Conservation (phyloP, 1,140 invertebrate species). For the Cherax destructor region DNA sequence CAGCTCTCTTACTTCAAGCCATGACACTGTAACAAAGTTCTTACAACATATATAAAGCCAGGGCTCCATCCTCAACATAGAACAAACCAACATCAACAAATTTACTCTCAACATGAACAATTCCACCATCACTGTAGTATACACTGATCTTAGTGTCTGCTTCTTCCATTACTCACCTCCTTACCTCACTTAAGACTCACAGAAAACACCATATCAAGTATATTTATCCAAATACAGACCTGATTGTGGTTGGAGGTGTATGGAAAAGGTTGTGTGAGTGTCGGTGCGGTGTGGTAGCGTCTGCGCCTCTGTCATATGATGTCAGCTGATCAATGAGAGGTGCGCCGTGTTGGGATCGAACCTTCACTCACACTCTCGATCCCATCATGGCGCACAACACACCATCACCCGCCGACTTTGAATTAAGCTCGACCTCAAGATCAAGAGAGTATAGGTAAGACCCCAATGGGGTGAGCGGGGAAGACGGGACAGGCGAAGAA, state of each 20-base stretch:
- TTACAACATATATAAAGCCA: no score
- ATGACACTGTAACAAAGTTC: no score
- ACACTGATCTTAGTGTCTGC: not conserved
- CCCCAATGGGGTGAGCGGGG: no score
- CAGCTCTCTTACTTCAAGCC: no score
- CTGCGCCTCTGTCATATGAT: constrained; percentile 61
- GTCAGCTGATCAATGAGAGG: constrained; percentile 64
- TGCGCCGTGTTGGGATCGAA: constrained; percentile 45
- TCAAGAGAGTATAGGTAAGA: no score
- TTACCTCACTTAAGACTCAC: not conserved
- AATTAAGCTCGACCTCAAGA: not conserved
- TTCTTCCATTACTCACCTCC: not conserved
- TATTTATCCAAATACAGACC: not conserved
- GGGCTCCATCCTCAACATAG: no score
- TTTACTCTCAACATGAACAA: no score
- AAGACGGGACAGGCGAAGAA: no score
- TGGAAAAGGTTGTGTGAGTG: not conserved
- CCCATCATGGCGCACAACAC: constrained; percentile 7
- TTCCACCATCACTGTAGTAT: no score
- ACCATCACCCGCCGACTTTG: not conserved
- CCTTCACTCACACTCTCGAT: constrained; percentile 13
- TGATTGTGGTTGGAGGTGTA: not conserved
- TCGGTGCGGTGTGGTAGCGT: not conserved
- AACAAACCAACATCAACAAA: no score
- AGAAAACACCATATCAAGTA: not conserved